Conservation (phyloP, 2,113 vertebrate genomes). For the Dipodomys stephensi region DNA sequence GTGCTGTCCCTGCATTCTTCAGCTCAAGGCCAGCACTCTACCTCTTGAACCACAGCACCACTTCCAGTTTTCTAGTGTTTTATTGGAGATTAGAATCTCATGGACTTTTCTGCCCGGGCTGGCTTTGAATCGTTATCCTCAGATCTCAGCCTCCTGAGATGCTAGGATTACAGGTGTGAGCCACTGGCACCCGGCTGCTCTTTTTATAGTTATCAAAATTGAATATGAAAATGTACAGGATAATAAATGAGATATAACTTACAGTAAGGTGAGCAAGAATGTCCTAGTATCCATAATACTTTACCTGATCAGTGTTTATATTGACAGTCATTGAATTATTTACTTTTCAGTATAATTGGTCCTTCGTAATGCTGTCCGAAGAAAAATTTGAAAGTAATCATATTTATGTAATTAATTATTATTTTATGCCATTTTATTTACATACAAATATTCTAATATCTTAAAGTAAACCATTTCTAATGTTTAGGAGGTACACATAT, state of each 20-base stretch:
- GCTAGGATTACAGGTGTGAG: too few relatives aligned
- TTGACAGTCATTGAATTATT: constrained; percentile 15
- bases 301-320: neutral
- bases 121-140: too few relatives aligned
- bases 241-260: neutral
- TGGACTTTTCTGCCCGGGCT: too few relatives aligned
- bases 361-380: neutral
- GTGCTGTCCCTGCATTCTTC: too few relatives aligned
- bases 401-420: constrained; percentile 9
- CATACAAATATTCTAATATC: neutral
- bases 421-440: neutral
- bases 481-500: neutral
- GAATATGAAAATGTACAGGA: neutral
- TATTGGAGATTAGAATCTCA: too few relatives aligned
- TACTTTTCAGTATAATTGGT: constrained; percentile 44
- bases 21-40: too few relatives aligned
- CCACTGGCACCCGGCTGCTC: too few relatives aligned
- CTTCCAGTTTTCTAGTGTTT: too few relatives aligned
- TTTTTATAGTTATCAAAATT: neutral
- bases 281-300: neutral
- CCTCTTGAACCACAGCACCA: too few relatives aligned
- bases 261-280: neutral
- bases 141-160: too few relatives aligned
- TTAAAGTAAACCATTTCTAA: neutral
- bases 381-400: neutral